Evolutionary conservation across 2,888 invertebrate genomes (phyloP).

Genomic region (Dryocosmus kuriphilus): DNA sequence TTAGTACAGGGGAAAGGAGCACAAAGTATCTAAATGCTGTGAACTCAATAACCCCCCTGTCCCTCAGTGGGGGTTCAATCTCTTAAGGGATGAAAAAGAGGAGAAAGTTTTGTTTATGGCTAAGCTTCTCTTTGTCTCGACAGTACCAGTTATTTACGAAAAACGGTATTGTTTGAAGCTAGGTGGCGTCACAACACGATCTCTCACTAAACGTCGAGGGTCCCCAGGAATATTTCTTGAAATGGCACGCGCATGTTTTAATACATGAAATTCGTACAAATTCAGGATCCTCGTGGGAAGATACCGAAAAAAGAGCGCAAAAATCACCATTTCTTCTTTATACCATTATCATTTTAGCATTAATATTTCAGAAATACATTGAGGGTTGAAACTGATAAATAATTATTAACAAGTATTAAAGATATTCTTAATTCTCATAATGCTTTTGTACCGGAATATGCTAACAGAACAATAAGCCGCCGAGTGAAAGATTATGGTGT

Average conservation of each 20-base stretch:
- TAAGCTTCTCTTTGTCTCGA: background rate
- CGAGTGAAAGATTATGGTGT: background rate
- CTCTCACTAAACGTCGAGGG: background rate
- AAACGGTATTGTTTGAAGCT: background rate
- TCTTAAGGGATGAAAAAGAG: background rate
- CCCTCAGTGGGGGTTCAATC: background rate
- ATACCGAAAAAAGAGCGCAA: conserved; percentile 39
- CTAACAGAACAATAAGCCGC: background rate
- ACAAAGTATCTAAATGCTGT: background rate
- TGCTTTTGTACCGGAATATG: background rate
- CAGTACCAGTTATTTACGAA: background rate
- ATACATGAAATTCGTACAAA: background rate
- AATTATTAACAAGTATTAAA: no score
- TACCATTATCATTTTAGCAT: no score
- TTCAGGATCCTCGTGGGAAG: conserved; percentile 13
- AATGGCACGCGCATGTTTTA: background rate
- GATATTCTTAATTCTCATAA: background rate
- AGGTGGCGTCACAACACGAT: background rate
- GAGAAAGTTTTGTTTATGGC: background rate
- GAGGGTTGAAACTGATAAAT: no score
- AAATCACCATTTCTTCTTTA: no score
- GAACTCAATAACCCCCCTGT: background rate
- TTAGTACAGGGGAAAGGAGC: background rate
- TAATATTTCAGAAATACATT: no score
- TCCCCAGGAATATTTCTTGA: background rate